phyloP scores from a whole-genome alignment of 2,797 vertebrate genomes.

The Falco peregrinus region DNA sequence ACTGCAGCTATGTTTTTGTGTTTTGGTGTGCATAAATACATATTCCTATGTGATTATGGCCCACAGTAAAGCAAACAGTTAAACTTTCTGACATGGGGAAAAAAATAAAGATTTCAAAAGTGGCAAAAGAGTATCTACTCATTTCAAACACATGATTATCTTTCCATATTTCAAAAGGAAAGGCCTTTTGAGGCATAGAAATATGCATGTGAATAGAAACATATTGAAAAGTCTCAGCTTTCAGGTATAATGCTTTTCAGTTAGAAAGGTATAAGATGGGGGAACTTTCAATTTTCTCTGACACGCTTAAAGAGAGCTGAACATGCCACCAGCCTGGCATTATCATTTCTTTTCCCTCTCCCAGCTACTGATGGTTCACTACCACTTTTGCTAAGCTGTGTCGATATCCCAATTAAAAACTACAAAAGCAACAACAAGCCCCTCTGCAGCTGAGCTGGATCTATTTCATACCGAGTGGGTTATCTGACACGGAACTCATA shows the following conservation, averaged over 20 bases:
- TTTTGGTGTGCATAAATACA: not conserved
- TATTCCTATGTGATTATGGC: not conserved
- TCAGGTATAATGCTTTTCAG: constrained; percentile 65
- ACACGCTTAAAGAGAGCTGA: not conserved
- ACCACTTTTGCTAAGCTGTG: not conserved
- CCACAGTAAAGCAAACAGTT: constrained; percentile 53
- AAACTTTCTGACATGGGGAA: constrained; percentile 27
- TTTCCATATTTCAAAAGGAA: constrained; percentile 67
- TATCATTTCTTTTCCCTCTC: not conserved
- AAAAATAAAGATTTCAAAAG: constrained; percentile 55
- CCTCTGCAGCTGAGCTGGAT: not conserved
- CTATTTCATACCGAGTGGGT: not conserved
- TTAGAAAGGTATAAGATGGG: not conserved
- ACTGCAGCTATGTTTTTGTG: not conserved
- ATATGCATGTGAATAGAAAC: constrained; percentile 70
- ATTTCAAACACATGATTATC: constrained; percentile 74
- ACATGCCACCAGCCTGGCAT: not conserved
- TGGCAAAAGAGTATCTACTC: constrained; percentile 62
- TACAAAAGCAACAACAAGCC: not conserved
- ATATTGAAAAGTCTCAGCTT: constrained; percentile 51
- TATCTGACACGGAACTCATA: not conserved
- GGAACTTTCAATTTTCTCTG: constrained; percentile 4
- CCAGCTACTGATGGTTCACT: not conserved
- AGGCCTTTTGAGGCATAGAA: constrained; percentile 63
- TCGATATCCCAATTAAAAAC: not conserved